A percentile compares a stretch with the other conserved stretches of the same genome.
These are phyloP conservation scores for Liolophura sinensis DNA, from an alignment of 1,140 invertebrate genomes.

Conservation along the genomic window DNA sequence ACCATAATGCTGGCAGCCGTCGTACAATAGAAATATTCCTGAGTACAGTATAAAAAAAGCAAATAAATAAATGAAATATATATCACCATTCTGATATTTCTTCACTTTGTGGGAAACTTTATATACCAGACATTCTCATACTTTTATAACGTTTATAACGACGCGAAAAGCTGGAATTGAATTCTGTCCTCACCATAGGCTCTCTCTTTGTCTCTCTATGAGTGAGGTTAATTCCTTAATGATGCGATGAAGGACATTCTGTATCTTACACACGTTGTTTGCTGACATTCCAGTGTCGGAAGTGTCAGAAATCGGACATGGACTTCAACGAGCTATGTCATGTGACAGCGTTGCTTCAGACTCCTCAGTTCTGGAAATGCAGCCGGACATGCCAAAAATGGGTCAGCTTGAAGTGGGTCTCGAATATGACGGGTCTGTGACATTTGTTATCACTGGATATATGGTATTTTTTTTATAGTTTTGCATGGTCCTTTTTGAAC, in stretches of 20 bases:
- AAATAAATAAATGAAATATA: too few relatives aligned
- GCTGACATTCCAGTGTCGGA: slow-evolving; percentile 41
- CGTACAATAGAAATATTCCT: too few relatives aligned
- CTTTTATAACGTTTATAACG: too few relatives aligned
- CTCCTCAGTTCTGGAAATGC: slow-evolving; percentile 73
- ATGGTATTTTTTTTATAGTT: not conserved
- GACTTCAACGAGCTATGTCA: slow-evolving; percentile 70
- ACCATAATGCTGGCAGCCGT: too few relatives aligned
- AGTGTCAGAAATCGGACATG: slow-evolving; percentile 38
- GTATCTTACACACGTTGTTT: slow-evolving; percentile 19
- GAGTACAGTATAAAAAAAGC: too few relatives aligned
- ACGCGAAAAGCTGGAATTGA: too few relatives aligned
- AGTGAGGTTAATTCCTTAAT: not conserved
- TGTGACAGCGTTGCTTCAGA: slow-evolving; percentile 84
- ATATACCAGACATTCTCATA: too few relatives aligned
- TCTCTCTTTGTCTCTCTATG: too few relatives aligned
- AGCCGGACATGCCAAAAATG: slow-evolving; percentile 71
- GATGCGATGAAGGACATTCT: not conserved
- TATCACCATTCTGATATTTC: too few relatives aligned
- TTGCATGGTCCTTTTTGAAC: not conserved
- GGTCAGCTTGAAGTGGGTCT: slow-evolving; percentile 78
- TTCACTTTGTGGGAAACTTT: too few relatives aligned
- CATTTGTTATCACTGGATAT: slow-evolving; percentile 2
- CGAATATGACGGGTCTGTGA: slow-evolving; percentile 73
- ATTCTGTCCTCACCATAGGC: too few relatives aligned